These are phyloP conservation scores for Sebastes itinus DNA, from an alignment of 2,797 vertebrate species.

Conservation along the genomic window DNA sequence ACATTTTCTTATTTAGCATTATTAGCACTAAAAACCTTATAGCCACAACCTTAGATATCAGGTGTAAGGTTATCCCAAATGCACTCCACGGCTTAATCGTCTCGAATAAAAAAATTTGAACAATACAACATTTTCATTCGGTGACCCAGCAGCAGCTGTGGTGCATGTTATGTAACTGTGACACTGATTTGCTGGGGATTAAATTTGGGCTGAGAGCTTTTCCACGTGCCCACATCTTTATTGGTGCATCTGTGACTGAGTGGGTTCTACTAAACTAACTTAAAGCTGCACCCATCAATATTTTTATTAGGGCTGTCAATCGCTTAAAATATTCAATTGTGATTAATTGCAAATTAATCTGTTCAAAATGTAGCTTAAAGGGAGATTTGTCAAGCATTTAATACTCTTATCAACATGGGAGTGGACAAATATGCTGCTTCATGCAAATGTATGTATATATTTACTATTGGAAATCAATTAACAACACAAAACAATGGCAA, in stretches of 20 bases:
- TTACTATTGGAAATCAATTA: too few species aligned
- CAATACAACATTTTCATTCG: not conserved
- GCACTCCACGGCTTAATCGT: constrained; percentile 26
- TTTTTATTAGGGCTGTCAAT: too few species aligned
- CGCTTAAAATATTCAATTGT: too few species aligned
- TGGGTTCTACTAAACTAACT: not conserved
- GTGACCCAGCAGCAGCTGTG: constrained; percentile 7
- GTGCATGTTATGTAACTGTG: constrained; percentile 30
- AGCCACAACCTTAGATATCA: not conserved
- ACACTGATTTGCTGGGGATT: constrained; percentile 25
- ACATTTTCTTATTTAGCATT: not conserved
- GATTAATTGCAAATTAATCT: too few species aligned
- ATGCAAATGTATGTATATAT: too few species aligned
- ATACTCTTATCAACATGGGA: too few species aligned
- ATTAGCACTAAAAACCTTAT: not conserved
- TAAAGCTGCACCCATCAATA: not conserved
- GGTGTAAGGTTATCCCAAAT: not conserved
- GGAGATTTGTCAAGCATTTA: too few species aligned
- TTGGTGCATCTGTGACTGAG: not conserved
- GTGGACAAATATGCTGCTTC: too few species aligned
- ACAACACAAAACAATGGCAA: too few species aligned
- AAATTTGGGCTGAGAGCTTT: constrained; percentile 8
- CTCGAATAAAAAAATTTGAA: not conserved
- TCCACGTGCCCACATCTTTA: not conserved
- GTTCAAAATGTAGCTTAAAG: too few species aligned